Evolutionary conservation across 1,140 invertebrate species (phyloP).

Genomic region (Ericerus pela): DNA sequence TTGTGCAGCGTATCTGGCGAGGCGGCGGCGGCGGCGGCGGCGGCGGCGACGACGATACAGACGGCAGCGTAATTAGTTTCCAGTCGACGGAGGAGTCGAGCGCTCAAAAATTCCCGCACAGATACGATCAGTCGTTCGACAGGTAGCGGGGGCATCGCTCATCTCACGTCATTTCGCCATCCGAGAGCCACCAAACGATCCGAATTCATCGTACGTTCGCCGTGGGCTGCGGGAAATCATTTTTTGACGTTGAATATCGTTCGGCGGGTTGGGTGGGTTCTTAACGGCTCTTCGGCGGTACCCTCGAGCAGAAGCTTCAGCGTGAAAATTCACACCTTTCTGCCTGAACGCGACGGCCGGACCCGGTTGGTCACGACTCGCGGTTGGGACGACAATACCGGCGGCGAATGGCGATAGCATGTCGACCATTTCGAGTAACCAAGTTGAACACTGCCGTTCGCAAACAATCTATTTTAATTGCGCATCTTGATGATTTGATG

Average conservation of each 20-base stretch:
- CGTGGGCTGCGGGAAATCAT: not conserved
- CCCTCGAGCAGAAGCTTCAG: too few species aligned
- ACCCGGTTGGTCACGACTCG: too few species aligned
- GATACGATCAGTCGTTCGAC: conserved; percentile 53
- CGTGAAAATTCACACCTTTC: too few species aligned
- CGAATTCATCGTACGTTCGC: not conserved
- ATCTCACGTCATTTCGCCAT: not conserved
- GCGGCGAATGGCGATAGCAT: too few species aligned
- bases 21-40: not conserved
- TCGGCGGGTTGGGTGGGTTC: not conserved
- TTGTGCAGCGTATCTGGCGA: conserved; percentile 13
- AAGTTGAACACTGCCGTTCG: too few species aligned
- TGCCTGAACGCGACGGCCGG: too few species aligned
- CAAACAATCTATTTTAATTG: too few species aligned
- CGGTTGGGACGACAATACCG: too few species aligned
- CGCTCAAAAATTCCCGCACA: conserved; percentile 35
- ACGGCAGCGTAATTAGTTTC: conserved; percentile 59
- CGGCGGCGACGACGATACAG: conserved; percentile 39
- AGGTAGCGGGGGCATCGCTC: too few species aligned
- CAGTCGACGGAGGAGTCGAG: conserved; percentile 52
- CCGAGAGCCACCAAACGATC: not conserved
- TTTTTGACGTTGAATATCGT: not conserved
- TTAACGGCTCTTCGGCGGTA: too few species aligned
- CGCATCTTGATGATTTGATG: too few species aligned
- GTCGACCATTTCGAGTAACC: too few species aligned